phyloP scores from a whole-genome alignment of 2,888 invertebrate genomes.

The Quadriops clusia region DNA sequence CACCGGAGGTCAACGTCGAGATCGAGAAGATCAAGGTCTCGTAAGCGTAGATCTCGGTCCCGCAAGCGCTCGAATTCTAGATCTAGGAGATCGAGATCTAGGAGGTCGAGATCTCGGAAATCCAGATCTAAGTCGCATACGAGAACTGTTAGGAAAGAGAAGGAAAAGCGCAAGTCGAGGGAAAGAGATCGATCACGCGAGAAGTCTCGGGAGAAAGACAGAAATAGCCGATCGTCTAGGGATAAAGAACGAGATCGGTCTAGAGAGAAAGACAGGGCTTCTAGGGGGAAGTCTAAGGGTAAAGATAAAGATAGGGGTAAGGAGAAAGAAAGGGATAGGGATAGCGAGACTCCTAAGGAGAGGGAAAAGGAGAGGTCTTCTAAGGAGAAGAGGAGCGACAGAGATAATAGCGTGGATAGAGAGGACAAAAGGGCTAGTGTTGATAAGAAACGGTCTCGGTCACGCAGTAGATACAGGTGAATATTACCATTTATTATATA shows the following conservation, averaged over 20 bases:
- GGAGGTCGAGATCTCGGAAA: conserved; percentile 22
- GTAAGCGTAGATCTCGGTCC: conserved; percentile 41
- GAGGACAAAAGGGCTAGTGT: conserved; percentile 31
- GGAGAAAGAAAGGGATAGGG: conserved; percentile 30
- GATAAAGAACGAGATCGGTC: conserved; percentile 36
- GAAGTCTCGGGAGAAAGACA: conserved; percentile 34
- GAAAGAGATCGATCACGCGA: conserved; percentile 22
- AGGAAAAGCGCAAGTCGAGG: conserved; percentile 17
- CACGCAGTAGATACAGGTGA: conserved; percentile 45
- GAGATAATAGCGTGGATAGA: conserved; percentile 29
- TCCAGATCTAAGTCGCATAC: conserved; percentile 17
- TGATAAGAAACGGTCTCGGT: conserved; percentile 38
- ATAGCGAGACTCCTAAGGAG: conserved; percentile 29
- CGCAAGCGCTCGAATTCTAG: conserved; percentile 30
- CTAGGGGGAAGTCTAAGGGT: conserved; percentile 19
- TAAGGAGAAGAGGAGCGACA: conserved; percentile 30
- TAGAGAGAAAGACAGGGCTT: conserved; percentile 31
- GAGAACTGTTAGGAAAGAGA: conserved; percentile 22
- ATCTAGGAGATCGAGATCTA: conserved; percentile 29
- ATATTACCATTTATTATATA: too few relatives aligned
- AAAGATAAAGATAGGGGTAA: conserved; percentile 29
- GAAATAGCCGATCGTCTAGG: too few relatives aligned
- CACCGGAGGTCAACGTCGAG: conserved; percentile 44
- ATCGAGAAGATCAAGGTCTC: conserved; percentile 45
- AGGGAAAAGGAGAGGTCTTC: conserved; percentile 27